These are phyloP conservation scores for Harlomillsia oculata DNA, from an alignment of 1,140 invertebrate genomes.

Conservation along the genomic window DNA sequence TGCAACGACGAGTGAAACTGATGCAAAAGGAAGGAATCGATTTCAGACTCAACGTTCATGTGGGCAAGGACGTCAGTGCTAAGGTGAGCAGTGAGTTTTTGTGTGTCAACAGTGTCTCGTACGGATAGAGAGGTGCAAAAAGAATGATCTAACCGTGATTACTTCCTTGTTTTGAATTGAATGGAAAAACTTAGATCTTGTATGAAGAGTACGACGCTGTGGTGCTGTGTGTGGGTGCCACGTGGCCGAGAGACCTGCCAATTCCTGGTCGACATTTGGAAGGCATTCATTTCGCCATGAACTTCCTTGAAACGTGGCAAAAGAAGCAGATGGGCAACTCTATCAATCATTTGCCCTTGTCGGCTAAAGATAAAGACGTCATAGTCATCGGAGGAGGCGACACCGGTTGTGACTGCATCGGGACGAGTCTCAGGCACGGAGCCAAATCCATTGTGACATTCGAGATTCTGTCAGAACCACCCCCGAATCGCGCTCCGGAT, in stretches of 20 bases:
- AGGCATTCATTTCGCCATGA: conserved; percentile 96
- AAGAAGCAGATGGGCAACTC: conserved; percentile 77
- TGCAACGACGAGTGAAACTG: conserved; percentile 77
- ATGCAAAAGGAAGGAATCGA: conserved; percentile 80
- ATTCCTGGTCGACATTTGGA: conserved; percentile 72
- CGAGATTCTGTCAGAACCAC: conserved; percentile 92
- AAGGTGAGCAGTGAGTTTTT: conserved; percentile 42
- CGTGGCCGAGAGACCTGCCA: conserved; percentile 83
- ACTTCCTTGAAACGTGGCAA: conserved; percentile 83
- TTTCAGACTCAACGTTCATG: conserved; percentile 80
- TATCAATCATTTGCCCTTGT: conserved; percentile 49
- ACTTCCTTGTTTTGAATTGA: too few relatives aligned
- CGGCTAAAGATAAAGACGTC: conserved; percentile 88
- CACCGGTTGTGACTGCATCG: conserved; percentile 99
- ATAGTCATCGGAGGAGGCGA: conserved; percentile 97
- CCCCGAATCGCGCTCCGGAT: conserved; percentile 61
- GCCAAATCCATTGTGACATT: conserved; percentile 94
- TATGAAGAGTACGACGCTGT: conserved; percentile 73
- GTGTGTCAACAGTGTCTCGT: background rate
- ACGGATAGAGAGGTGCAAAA: too few relatives aligned
- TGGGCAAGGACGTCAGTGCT: conserved; percentile 82
- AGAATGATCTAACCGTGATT: too few relatives aligned
- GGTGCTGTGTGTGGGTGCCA: conserved; percentile 83
- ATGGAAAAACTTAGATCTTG: conserved; percentile 45
- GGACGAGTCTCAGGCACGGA: conserved; percentile 88